Evolutionary conservation across 2,888 invertebrate genomes (phyloP).

Genomic region (Antheraea yamamai): DNA sequence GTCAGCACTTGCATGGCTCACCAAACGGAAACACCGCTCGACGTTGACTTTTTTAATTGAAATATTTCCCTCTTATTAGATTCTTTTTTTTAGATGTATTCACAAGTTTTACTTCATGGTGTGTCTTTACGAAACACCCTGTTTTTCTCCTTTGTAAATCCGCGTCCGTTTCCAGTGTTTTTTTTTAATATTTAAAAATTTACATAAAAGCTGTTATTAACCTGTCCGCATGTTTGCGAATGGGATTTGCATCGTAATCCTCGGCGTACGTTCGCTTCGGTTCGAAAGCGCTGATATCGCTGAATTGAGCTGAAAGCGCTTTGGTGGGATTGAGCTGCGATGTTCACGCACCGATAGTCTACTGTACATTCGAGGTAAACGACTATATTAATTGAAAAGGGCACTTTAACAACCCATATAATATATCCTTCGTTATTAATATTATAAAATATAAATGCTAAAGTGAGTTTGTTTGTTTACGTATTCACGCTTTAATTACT

Average conservation of each 20-base stretch:
- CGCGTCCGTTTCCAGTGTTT: background rate
- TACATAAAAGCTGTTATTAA: background rate
- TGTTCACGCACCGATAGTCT: background rate
- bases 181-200: background rate
- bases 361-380: background rate
- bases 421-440: background rate
- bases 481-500: too few relatives aligned
- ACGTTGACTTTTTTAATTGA: too few relatives aligned
- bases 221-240: conserved; percentile 22
- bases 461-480: too few relatives aligned
- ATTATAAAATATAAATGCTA: too few relatives aligned
- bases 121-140: too few relatives aligned
- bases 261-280: background rate
- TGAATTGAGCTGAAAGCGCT: conserved; percentile 17
- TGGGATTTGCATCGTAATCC: conserved; percentile 23
- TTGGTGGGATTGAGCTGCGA: background rate
- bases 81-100: too few relatives aligned
- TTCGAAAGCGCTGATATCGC: conserved; percentile 17
- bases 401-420: background rate
- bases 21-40: too few relatives aligned
- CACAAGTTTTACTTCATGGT: too few relatives aligned
- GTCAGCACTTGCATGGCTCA: too few relatives aligned
- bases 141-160: background rate
- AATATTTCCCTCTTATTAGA: too few relatives aligned
- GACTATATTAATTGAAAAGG: background rate